Evolutionary conservation across 1,140 invertebrate species (phyloP).

Genomic region (Nilaparvata lugens): DNA sequence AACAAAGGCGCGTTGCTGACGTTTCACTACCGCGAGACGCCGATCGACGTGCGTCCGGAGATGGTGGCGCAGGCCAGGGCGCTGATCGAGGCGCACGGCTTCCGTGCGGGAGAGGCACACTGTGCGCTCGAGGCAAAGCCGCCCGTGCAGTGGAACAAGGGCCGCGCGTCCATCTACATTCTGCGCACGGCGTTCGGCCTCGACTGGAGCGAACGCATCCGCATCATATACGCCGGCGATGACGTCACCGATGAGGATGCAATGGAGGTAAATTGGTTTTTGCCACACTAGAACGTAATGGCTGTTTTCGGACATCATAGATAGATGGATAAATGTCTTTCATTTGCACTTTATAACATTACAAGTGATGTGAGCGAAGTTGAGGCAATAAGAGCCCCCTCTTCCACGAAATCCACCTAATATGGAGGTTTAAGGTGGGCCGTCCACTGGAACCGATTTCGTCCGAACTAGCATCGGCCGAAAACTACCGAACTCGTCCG

Average conservation of each 20-base stretch:
- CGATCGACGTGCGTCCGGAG: conserved; percentile 47
- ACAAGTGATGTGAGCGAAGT: too few relatives aligned
- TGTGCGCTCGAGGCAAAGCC: conserved; percentile 81
- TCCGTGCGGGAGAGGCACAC: conserved; percentile 65
- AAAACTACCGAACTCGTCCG: too few relatives aligned
- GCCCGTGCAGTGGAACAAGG: conserved; percentile 86
- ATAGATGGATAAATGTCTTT: too few relatives aligned
- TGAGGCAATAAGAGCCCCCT: too few relatives aligned
- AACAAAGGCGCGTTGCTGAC: conserved; percentile 81
- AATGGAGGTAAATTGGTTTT: conserved; percentile 63
- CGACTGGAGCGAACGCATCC: conserved; percentile 83
- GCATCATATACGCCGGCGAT: conserved; percentile 85
- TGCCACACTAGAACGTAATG: too few relatives aligned
- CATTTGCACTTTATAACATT: too few relatives aligned
- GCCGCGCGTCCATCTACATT: conserved; percentile 81
- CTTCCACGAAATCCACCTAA: too few relatives aligned
- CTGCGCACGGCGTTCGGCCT: conserved; percentile 79
- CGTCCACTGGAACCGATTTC: too few relatives aligned
- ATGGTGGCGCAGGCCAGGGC: conserved; percentile 57
- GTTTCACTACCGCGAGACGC: conserved; percentile 81
- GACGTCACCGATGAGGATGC: conserved; percentile 87
- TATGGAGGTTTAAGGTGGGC: too few relatives aligned
- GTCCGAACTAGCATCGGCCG: too few relatives aligned
- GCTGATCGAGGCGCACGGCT: conserved; percentile 64
- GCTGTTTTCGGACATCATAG: too few relatives aligned